phyloP scores from a whole-genome alignment of 1,140 invertebrate species.

The Macrocentrus cingulum region DNA sequence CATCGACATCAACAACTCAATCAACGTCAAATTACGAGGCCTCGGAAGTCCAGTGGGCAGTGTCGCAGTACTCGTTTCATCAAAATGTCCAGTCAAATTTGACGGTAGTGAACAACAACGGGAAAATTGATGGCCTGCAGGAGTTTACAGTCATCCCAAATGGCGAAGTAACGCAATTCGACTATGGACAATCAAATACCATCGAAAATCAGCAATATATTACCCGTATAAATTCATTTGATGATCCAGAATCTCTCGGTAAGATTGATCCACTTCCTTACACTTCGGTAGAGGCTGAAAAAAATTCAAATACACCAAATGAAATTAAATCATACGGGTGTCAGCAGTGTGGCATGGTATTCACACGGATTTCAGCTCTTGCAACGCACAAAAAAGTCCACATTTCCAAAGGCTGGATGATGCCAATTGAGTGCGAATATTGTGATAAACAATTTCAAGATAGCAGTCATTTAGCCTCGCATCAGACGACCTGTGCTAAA shows the following conservation, averaged over 20 bases:
- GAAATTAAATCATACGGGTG: constrained; percentile 39
- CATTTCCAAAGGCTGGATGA: constrained; percentile 37
- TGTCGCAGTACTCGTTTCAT: constrained; percentile 47
- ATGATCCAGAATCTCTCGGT: constrained; percentile 35
- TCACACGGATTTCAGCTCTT: constrained; percentile 43
- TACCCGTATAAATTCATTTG: constrained; percentile 40
- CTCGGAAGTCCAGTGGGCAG: constrained; percentile 47
- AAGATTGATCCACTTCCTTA: constrained; percentile 42
- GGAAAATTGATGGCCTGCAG: constrained; percentile 46
- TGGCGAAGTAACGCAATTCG: constrained; percentile 50
- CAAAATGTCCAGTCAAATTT: constrained; percentile 35
- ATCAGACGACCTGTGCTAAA: constrained; percentile 51
- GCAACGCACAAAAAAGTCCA: constrained; percentile 48
- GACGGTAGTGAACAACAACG: constrained; percentile 33
- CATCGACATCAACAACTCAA: constrained; percentile 38
- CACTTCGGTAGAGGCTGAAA: constrained; percentile 27
- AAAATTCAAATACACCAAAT: constrained; percentile 34
- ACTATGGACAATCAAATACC: constrained; percentile 41
- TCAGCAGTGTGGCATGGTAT: constrained; percentile 46
- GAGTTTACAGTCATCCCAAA: constrained; percentile 52
- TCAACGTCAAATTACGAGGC: constrained; percentile 39
- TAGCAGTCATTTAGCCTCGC: constrained; percentile 39
- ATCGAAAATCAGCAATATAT: constrained; percentile 41
- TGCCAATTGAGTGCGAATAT: constrained; percentile 53
- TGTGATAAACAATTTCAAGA: constrained; percentile 57